Evolutionary conservation across 2,888 invertebrate species (phyloP).

Genomic region (Acrobasis consociella): DNA sequence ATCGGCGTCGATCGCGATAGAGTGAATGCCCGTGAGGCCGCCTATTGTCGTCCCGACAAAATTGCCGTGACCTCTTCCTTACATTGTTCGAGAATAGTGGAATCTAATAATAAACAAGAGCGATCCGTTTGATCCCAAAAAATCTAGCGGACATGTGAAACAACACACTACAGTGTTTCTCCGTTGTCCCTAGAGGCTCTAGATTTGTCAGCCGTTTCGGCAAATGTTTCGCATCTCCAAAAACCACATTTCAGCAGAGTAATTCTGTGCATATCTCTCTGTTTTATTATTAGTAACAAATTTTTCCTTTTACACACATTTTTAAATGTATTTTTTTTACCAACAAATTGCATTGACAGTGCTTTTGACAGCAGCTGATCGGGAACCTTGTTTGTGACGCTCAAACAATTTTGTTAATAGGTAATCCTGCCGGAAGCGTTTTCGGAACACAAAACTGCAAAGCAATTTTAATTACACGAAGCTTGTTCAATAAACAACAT

Average conservation of each 20-base stretch:
- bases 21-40: slow-evolving; percentile 42
- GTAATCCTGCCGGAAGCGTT: slow-evolving; percentile 31
- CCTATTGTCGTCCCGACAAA: slow-evolving; percentile 46
- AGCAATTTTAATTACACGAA: slow-evolving; percentile 25
- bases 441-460: slow-evolving; percentile 18
- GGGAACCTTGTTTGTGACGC: slow-evolving; percentile 35
- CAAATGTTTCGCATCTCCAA: not conserved
- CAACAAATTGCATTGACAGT: slow-evolving; percentile 29
- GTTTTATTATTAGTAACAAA: not conserved
- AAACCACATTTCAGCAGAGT: slow-evolving; percentile 18
- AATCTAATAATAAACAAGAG: slow-evolving; percentile 41
- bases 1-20: slow-evolving; percentile 39
- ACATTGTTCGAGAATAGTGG: slow-evolving; percentile 42
- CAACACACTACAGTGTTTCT: slow-evolving; percentile 5
- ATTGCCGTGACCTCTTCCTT: slow-evolving; percentile 42
- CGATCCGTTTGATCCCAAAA: slow-evolving; percentile 25
- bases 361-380: slow-evolving; percentile 40
- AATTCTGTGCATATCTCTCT: not conserved
- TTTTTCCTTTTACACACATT: not conserved
- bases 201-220: slow-evolving; percentile 17
- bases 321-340: not conserved
- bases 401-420: slow-evolving; percentile 40
- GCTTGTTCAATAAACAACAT: not conserved
- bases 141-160: slow-evolving; percentile 18
- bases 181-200: slow-evolving; percentile 13